Evolutionary conservation across 1,140 invertebrate genomes (phyloP).

Genomic region (Teleopsis dalmanni): DNA sequence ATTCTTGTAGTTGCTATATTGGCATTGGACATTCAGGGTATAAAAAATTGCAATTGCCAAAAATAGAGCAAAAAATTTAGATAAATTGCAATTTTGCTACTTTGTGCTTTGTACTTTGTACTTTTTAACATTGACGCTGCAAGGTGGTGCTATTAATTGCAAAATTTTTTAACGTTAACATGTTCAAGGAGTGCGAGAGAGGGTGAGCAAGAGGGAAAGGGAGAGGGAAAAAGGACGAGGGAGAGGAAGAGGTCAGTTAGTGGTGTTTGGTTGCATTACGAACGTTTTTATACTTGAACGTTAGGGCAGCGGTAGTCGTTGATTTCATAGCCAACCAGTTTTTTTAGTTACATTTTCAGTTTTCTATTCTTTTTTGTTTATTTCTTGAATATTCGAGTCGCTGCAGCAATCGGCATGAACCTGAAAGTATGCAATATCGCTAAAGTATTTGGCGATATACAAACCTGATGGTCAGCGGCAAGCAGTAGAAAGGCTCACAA

Average conservation of each 20-base stretch:
- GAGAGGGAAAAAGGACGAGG: not conserved
- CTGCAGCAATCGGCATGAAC: too few relatives aligned
- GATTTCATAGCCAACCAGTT: too few relatives aligned
- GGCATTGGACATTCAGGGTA: too few relatives aligned
- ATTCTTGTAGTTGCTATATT: too few relatives aligned
- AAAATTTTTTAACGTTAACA: not conserved
- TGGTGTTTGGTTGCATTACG: not conserved
- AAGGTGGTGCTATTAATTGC: not conserved
- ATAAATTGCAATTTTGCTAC: slow-evolving; percentile 11
- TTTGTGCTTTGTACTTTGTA: not conserved
- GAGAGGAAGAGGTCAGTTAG: not conserved
- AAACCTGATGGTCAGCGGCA: too few relatives aligned
- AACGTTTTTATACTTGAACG: slow-evolving; percentile 1
- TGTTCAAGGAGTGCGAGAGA: not conserved
- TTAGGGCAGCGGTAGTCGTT: too few relatives aligned
- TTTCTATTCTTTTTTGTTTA: too few relatives aligned
- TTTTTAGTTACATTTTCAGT: too few relatives aligned
- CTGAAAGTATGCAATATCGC: too few relatives aligned
- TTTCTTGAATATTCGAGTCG: too few relatives aligned
- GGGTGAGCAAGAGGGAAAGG: not conserved
- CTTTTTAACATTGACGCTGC: not conserved
- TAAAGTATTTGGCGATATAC: too few relatives aligned
- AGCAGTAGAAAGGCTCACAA: too few relatives aligned
- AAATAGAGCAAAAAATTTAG: slow-evolving; percentile 8
- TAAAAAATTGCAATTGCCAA: slow-evolving; percentile 7